phyloP scores from a whole-genome alignment of 2,888 invertebrate species.

The Erebia epiphron region DNA sequence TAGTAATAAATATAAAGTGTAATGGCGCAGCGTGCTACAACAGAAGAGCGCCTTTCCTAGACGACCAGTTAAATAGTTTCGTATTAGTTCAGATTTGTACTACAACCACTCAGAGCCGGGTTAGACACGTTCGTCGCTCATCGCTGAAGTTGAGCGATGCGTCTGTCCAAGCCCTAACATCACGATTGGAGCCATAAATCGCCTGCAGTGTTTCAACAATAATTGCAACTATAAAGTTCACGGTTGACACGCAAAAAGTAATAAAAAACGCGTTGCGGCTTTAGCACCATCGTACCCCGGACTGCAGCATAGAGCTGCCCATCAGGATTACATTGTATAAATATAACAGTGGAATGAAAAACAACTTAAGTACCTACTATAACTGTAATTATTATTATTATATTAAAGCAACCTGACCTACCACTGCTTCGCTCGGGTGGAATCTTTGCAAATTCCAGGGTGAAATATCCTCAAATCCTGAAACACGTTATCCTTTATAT shows the following conservation, averaged over 20 bases:
- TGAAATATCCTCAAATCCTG: too few relatives aligned
- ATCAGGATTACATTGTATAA: constrained; percentile 29
- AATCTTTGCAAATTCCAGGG: too few relatives aligned
- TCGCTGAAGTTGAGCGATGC: neutral
- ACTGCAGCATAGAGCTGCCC: constrained; percentile 47
- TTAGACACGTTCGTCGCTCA: neutral
- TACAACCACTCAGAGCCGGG: neutral
- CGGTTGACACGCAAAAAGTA: constrained; percentile 67
- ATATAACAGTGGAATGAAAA: constrained; percentile 12
- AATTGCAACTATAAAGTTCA: constrained; percentile 71
- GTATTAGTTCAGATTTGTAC: too few relatives aligned
- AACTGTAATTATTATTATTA: neutral
- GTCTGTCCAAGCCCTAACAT: constrained; percentile 27
- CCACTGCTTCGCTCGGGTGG: too few relatives aligned
- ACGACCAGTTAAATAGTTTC: too few relatives aligned
- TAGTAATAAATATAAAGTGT: too few relatives aligned
- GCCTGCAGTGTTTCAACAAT: constrained; percentile 58
- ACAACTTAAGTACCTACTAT: neutral
- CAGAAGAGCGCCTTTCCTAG: too few relatives aligned
- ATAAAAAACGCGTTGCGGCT: constrained; percentile 60
- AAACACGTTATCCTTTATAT: too few relatives aligned
- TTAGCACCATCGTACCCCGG: constrained; percentile 45
- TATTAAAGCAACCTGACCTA: neutral
- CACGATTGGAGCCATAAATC: constrained; percentile 57
- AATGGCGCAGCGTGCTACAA: too few relatives aligned